Base-by-base conservation (phyloP, 37 sponge, comb jelly and placozoan genomes). In the Theonella swinhoei region DNA sequence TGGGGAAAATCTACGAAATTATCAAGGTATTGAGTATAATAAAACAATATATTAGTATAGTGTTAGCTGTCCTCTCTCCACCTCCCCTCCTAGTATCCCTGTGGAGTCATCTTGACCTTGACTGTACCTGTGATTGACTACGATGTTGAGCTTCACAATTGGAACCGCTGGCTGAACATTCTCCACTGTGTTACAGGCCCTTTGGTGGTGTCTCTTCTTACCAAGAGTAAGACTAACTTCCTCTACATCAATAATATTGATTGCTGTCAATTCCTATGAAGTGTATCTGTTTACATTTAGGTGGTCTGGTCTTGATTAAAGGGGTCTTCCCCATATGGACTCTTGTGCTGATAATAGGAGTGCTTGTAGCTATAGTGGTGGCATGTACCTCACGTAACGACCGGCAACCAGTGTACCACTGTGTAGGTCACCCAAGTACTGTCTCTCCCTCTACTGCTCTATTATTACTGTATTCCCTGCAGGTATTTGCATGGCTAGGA, bases 131-230 rank as follows among this genome's bases (percentile, higher is more conserved):
- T 96, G 25, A 88, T 98, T 23, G 99, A 98, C 74, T 58, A 70
- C 0, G 91, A 89, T 8, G 93, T 85, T 72, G 90, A 88, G 0
- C 39, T 89, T 30, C 83, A 93, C 70, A 87, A 86, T 76, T 98
- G 99, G 99, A 98, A 94, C 85, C 91, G 89, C 31, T 94, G 97
- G 96, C 82, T 96, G 38, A 94, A 89, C 41, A 82, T 93, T 14
- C 62, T 93, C 28, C 99, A 98, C 47, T 92, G 92, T 74, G 77
- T 91, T 42, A 80, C 84, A 42, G 90, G 85, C 25, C 97, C 97
- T 7, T 47, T 92, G 20, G 86, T 92, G 26, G 54, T 89, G 26
- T 26, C 61, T 0, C 71, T 87, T 11, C 58, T 90, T 32, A 90
- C 87, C 17, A 70, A 87, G 58, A 24, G 85, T 86, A 83, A 67